These are phyloP conservation scores for Unio pictorum DNA, from an alignment of 2,888 invertebrate species.

Conservation along the genomic window DNA sequence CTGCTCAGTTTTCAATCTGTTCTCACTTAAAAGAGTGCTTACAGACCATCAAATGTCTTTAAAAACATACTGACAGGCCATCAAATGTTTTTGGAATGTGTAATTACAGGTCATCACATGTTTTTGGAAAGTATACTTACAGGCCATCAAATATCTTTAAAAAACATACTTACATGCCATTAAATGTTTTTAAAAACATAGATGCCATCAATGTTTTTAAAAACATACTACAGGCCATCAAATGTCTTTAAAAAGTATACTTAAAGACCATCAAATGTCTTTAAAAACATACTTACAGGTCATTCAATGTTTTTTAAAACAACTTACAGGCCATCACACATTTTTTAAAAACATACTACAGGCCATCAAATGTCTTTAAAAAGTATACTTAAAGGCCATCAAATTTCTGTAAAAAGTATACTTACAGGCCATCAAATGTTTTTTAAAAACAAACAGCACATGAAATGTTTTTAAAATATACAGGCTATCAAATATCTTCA, in stretches of 20 bases:
- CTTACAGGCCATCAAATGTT: background rate
- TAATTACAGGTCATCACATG: too few species aligned
- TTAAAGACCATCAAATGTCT: too few species aligned
- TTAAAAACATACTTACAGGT: background rate
- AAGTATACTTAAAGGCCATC: too few species aligned
- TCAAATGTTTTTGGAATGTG: constrained; percentile 36
- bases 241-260: too few species aligned
- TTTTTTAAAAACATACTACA: constrained; percentile 10
- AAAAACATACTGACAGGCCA: constrained; percentile 19
- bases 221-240: constrained; percentile 31
- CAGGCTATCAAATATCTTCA: too few species aligned
- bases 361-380: constrained; percentile 48
- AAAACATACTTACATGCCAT: background rate
- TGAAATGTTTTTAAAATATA: too few species aligned
- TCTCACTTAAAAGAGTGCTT: background rate
- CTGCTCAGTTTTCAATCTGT: too few species aligned
- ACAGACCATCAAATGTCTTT: constrained; percentile 46
- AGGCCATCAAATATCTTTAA: background rate
- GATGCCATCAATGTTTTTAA: too few species aligned
- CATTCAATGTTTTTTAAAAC: background rate
- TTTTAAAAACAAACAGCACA: background rate
- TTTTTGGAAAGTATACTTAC: too few species aligned
- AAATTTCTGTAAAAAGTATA: too few species aligned
- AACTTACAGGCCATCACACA: background rate
- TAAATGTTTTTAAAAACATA: too few species aligned